Percentiles rank a stretch among this genome's conserved stretches.
Conservation (phyloP, 2,113 vertebrate genomes). For the Alethe castanea region DNA sequence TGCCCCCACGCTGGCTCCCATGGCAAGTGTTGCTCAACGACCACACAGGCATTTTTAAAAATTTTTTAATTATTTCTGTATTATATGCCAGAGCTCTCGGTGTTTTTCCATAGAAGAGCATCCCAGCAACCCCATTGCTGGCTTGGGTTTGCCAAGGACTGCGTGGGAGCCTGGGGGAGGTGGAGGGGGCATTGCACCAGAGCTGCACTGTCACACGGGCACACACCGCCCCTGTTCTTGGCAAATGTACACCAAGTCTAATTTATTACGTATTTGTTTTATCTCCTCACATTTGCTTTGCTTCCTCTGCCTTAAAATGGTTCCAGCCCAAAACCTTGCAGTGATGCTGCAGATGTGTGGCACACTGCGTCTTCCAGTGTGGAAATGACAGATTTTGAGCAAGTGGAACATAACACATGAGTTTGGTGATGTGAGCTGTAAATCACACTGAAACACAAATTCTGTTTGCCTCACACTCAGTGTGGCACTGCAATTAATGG, state of each 20-base stretch:
- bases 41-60: fast-evolving
- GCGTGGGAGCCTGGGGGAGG: background rate
- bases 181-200: fast-evolving
- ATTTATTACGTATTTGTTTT: background rate
- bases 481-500: fast-evolving
- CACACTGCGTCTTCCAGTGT: fast-evolving
- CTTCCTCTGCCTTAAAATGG: background rate
- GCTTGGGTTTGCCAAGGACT: background rate
- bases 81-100: background rate
- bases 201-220: background rate
- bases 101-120: background rate
- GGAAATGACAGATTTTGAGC: background rate
- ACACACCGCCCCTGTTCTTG: fast-evolving
- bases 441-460: background rate
- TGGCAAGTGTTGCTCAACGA: fast-evolving
- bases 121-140: background rate
- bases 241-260: background rate
- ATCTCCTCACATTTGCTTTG: background rate
- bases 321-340: background rate
- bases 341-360: fast-evolving
- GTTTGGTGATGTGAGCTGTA: background rate
- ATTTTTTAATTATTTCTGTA: background rate
- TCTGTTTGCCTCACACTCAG: background rate
- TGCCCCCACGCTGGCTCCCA: fast-evolving
- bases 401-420: fast-evolving